A percentile compares a stretch with the other conserved stretches of the same genome.
Evolutionary conservation across 2,113 vertebrate genomes (phyloP).

Genomic region (Grantiella picta): DNA sequence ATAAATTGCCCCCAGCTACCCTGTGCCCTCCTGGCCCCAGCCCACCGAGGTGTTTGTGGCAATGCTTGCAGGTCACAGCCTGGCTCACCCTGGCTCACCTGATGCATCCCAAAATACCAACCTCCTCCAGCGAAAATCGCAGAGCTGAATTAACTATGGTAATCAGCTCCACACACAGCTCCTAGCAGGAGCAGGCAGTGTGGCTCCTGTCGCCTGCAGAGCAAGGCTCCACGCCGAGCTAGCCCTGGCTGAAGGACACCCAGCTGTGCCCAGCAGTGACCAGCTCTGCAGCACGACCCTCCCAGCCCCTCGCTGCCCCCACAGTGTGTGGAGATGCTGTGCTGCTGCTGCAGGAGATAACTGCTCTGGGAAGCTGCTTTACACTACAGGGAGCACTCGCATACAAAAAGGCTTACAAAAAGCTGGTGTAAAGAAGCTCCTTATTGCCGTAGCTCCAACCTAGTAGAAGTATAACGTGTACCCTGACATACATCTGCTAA

Average conservation of each 20-base stretch:
- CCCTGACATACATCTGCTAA: background rate
- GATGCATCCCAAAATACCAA: background rate
- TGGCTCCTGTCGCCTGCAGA: background rate
- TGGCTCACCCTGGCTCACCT: background rate
- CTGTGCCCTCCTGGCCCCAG: background rate
- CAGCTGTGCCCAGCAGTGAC: background rate
- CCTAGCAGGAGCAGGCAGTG: background rate
- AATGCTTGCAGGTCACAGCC: background rate
- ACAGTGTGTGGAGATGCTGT: background rate
- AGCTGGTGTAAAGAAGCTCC: background rate
- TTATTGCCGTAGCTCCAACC: background rate
- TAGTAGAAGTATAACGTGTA: background rate
- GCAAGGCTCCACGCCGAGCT: fast-evolving
- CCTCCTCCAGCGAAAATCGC: background rate
- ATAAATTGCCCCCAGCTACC: constrained; percentile 3
- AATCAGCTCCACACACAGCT: background rate
- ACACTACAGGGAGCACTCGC: background rate
- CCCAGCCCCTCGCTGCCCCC: background rate
- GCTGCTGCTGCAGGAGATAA: background rate
- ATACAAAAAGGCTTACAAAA: constrained; percentile 2
- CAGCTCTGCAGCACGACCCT: fast-evolving
- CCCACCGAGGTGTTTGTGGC: background rate
- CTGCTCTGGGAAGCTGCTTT: background rate
- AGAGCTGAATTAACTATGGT: background rate
- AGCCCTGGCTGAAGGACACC: background rate